Conservation (phyloP, 2,113 vertebrate species). For the Oxyura jamaicensis region DNA sequence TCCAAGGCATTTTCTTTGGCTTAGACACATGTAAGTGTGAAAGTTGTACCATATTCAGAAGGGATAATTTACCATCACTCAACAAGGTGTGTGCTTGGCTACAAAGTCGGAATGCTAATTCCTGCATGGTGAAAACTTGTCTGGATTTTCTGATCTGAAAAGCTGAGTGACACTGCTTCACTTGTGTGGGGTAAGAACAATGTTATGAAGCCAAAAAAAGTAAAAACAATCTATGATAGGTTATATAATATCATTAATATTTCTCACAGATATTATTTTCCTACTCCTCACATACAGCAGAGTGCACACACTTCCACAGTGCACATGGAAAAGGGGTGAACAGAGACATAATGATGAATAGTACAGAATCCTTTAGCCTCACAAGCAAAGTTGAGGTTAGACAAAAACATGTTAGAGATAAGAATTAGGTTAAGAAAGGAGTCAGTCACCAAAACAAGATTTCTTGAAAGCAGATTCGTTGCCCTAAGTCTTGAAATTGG, state of each 20-base stretch:
- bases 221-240: not conserved
- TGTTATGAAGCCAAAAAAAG: not conserved
- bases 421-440: no score
- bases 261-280: not conserved
- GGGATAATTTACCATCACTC: not conserved
- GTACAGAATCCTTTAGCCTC: not conserved
- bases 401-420: not conserved
- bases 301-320: not conserved
- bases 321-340: not conserved
- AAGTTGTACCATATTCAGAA: not conserved
- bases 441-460: not conserved
- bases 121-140: not conserved
- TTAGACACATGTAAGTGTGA: rapidly evolving
- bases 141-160: not conserved
- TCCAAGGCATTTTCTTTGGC: not conserved
- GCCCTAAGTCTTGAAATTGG: not conserved
- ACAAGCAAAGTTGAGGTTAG: not conserved
- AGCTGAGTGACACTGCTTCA: not conserved
- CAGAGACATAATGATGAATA: not conserved
- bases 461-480: not conserved
- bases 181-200: not conserved
- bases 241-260: not conserved
- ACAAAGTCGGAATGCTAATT: not conserved
- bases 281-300: not conserved
- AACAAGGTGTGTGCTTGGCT: not conserved